A percentile compares a stretch with the other conserved stretches of the same genome.
Conservation (phyloP, 2,888 invertebrate species). For the Sisyra terminalis region DNA sequence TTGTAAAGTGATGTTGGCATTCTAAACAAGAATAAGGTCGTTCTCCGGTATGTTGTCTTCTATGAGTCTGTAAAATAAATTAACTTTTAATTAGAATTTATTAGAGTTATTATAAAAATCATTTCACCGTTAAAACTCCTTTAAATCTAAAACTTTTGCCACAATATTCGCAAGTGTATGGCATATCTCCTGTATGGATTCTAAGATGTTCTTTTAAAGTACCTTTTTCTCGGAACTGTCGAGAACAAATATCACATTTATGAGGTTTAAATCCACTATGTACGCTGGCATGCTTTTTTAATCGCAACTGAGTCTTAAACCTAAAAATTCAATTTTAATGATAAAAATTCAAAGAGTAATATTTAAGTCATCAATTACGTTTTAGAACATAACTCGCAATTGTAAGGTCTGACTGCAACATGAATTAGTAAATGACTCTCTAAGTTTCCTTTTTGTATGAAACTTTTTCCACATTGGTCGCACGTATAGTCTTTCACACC, state of each 20-base stretch:
- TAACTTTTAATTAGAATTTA: background rate
- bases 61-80: constrained; percentile 37
- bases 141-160: constrained; percentile 60
- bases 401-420: constrained; percentile 30
- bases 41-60: constrained; percentile 36
- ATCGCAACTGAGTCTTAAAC: constrained; percentile 36
- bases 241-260: constrained; percentile 40
- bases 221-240: constrained; percentile 47
- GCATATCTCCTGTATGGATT: constrained; percentile 64
- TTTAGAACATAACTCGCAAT: constrained; percentile 31
- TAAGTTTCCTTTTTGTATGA: constrained; percentile 38
- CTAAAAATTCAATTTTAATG: constrained; percentile 14
- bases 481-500: constrained; percentile 36
- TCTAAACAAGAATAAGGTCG: constrained; percentile 56
- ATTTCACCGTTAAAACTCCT: constrained; percentile 46
- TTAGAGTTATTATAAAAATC: background rate
- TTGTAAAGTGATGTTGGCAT: constrained; percentile 59
- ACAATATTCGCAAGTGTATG: constrained; percentile 58
- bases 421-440: constrained; percentile 38
- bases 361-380: constrained; percentile 19
- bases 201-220: constrained; percentile 58
- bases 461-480: constrained; percentile 39
- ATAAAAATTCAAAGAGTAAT: background rate
- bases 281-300: constrained; percentile 38
- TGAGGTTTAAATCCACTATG: constrained; percentile 42